These are phyloP conservation scores for Sylvia atricapilla DNA, from an alignment of 2,113 vertebrate genomes.

Conservation along the genomic window DNA sequence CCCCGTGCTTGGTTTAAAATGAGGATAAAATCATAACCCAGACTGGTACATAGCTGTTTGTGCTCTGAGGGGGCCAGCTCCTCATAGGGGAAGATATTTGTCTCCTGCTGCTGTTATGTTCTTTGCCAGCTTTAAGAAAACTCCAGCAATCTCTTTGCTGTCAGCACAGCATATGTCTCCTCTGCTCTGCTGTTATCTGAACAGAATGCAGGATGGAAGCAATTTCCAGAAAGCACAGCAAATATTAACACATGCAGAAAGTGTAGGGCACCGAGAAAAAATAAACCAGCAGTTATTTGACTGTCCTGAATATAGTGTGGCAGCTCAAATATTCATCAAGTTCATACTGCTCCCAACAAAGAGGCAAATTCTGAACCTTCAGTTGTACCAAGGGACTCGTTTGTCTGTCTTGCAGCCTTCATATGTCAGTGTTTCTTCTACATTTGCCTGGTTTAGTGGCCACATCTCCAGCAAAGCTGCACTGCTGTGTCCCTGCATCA, in stretches of 20 bases:
- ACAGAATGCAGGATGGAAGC: constrained; percentile 30
- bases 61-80: neutral
- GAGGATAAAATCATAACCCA: neutral
- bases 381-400: fast-evolving
- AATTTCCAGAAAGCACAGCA: constrained; percentile 43
- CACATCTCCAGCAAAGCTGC: neutral
- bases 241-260: constrained; percentile 35
- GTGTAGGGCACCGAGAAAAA: neutral
- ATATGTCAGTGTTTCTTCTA: neutral
- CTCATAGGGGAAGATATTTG: neutral
- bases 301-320: neutral
- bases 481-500: neutral
- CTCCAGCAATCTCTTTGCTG: constrained; percentile 17
- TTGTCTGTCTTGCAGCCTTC: neutral
- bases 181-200: constrained; percentile 40
- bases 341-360: neutral
- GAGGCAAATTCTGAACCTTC: neutral
- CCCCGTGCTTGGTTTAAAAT: neutral
- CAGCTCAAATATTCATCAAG: neutral
- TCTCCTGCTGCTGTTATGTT: constrained; percentile 10
- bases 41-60: neutral
- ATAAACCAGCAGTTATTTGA: neutral
- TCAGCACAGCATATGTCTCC: constrained; percentile 47
- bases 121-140: neutral
- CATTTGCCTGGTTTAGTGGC: neutral